Evolutionary conservation across 2,797 vertebrate genomes (phyloP), one percentile per base, ranked within the genome.

Genomic region (Paratrypauchen microcephalus): DNA sequence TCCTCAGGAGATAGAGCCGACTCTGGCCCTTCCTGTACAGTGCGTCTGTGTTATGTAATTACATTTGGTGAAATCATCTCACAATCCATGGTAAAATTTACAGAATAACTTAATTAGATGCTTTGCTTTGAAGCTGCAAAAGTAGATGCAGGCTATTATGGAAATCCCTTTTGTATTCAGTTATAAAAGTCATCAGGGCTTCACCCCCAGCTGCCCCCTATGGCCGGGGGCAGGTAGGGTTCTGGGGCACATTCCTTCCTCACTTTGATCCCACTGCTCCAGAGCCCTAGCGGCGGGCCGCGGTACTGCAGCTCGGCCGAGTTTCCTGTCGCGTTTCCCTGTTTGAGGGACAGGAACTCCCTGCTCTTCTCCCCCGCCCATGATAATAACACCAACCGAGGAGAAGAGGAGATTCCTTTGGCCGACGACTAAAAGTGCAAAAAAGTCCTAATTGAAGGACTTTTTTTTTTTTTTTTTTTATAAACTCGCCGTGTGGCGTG

Each of bases 301-400:
- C 1, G 1, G 85, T 71, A 85, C 62, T 62, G 83, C 88, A 81
- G 78, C 70, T 54, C 36, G 39, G 69, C 67, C 1, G 45, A 74
- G 84, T 77, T 90, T 92, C 88, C 90, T 89, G 88, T 86, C 60
- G 85, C 87, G 82, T 92, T 88, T 92, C 86, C 92, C 91, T 91
- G 90, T 84, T 82, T 83, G 73, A 81, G 83, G 88, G 91, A 92
- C 91, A 91, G 91, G 91, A 94, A 94, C 93, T 92, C 90, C 91
- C 88, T 82, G 75, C 78, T 79, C 69, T 75, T 84, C 78, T 80
- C 75, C 83, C 75, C 90, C 89, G 88, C 84, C 90, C 86, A 81
- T 83, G 86, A 78, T 86, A 79, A 80, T 71, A 86, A 83, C 79
- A 81, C 69, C 75, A 70, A 84, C 59, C 39, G 81, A 82, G 81